Evolutionary conservation across 2,888 invertebrate species (phyloP).

Genomic region (Drosophila lacicola): DNA sequence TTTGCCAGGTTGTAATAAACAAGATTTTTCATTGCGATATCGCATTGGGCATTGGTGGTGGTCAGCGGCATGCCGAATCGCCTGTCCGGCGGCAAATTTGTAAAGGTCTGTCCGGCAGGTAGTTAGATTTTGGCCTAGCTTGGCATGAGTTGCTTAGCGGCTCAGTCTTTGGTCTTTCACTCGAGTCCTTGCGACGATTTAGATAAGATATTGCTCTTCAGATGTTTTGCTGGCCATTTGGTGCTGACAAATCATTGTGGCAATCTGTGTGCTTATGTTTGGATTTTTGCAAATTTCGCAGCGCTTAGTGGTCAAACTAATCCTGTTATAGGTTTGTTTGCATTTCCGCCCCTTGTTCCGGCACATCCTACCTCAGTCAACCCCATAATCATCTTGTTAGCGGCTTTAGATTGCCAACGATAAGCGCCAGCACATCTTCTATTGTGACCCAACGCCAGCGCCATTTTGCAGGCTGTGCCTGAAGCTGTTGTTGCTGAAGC

Average conservation of each 20-base stretch:
- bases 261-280: slow-evolving; percentile 29
- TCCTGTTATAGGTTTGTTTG: slow-evolving; percentile 72
- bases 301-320: slow-evolving; percentile 65
- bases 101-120: slow-evolving; percentile 59
- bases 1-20: slow-evolving; percentile 83
- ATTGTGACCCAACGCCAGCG: slow-evolving; percentile 46
- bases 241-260: slow-evolving; percentile 82
- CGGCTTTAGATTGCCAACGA: slow-evolving; percentile 68
- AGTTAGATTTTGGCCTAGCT: slow-evolving; percentile 35
- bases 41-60: slow-evolving; percentile 23
- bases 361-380: slow-evolving; percentile 39
- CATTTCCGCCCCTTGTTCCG: slow-evolving; percentile 80
- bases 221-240: slow-evolving; percentile 40
- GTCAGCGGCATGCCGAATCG: slow-evolving; percentile 74
- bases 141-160: slow-evolving; percentile 39
- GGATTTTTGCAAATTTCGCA: slow-evolving; percentile 71
- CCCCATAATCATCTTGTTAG: slow-evolving; percentile 78
- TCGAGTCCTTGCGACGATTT: slow-evolving; percentile 56
- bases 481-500: slow-evolving; percentile 30
- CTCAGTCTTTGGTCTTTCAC: slow-evolving; percentile 16
- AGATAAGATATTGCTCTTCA: slow-evolving; percentile 67
- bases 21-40: slow-evolving; percentile 80
- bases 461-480: slow-evolving; percentile 60
- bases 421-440: slow-evolving; percentile 54
- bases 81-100: slow-evolving; percentile 67